These are phyloP conservation scores for Ursus arctos DNA, from an alignment of 2,113 vertebrate species.

Conservation along the genomic window DNA sequence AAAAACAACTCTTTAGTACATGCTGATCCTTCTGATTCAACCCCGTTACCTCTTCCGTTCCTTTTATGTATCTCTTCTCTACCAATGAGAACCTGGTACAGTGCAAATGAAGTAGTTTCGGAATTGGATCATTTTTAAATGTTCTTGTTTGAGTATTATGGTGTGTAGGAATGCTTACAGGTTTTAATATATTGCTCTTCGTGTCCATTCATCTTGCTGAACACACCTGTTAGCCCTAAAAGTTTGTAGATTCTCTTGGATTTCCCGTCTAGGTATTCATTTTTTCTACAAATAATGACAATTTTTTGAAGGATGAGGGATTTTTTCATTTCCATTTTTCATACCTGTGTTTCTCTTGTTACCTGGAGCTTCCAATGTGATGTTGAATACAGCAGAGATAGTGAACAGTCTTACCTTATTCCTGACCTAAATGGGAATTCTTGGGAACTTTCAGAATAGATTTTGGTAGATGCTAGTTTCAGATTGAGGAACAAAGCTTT, in stretches of 20 bases:
- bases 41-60: background rate
- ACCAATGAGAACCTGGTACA: background rate
- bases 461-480: background rate
- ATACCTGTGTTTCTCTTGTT: background rate
- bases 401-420: background rate
- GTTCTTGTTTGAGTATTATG: background rate
- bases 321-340: background rate
- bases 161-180: background rate
- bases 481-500: background rate
- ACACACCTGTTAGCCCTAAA: background rate
- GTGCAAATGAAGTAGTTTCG: background rate
- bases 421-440: background rate
- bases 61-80: background rate
- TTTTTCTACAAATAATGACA: background rate
- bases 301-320: background rate
- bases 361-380: background rate
- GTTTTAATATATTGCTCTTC: background rate
- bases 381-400: background rate
- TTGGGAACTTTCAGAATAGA: background rate
- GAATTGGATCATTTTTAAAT: background rate
- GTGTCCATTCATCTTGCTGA: background rate
- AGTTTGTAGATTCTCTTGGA: background rate
- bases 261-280: background rate
- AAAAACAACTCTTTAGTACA: background rate
- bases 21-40: background rate